Base-by-base conservation (phyloP, 1,140 invertebrate genomes). In the Aleiodes sp. region DNA sequence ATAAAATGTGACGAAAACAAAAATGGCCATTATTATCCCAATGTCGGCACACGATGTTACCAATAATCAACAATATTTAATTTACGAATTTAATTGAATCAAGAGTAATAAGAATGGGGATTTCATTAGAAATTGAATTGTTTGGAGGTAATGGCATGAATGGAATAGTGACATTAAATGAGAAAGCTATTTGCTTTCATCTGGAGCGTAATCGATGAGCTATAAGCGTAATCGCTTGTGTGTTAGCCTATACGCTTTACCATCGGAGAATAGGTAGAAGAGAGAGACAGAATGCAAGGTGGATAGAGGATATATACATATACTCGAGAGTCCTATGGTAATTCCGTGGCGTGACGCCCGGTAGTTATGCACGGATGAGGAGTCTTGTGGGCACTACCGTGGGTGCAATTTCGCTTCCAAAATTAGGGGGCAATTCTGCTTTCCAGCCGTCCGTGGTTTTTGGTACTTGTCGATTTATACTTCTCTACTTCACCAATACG, bases 361-460 rank as follows among this genome's bases (percentile, higher is more conserved):
- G 52, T 70, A 62, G 62, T 70, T 70, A 70, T 60, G 26, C 63
- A 70, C 35, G 43, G 19, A 35, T 56, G 35, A 57, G 24, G 33
- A 60, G 37, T 37, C 46, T n/a, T 31, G 31, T 52, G 64, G 52
- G 39, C 37, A 39, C 35, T 59, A 59, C 26, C 26, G 56, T 59
- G 56, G 52, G 61, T 33, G 43, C 56, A 65, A 56, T 70, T 70
- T 64, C 56, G 75, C 73, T 74, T 77, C 73, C 70, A 70, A 80
- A 83, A 83, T 83, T 83, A 82, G 76, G 73, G 72, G 66, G 70
- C 75, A 72, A 75, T 78, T 82, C 79, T 73, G 56, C 46, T 52
- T 52, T 52, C 46, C 35, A 56, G 61, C 52, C 35, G 37, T 68
- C 35, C 70, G 75, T 77, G 76, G 66, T 79, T 76, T 76, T 43